These are phyloP conservation scores for Pygoscelis adeliae DNA, from an alignment of 2,113 vertebrate species.

Conservation along the genomic window DNA sequence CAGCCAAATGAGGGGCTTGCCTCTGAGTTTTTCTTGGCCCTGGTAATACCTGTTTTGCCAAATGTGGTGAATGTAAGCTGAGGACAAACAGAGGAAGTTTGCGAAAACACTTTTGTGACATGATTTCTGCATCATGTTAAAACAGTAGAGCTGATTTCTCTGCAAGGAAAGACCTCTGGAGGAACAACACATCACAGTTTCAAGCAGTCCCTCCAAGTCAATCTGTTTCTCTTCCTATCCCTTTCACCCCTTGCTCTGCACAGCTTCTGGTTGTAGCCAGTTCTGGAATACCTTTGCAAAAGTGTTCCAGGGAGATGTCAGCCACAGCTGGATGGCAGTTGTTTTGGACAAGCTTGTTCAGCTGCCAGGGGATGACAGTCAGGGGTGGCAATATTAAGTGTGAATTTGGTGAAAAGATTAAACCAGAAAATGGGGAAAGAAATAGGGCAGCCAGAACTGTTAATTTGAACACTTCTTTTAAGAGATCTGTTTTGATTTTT, in stretches of 20 bases:
- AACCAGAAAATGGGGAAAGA: neutral
- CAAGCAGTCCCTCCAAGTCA: neutral
- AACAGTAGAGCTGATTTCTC: neutral
- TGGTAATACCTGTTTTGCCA: neutral
- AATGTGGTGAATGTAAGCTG: neutral
- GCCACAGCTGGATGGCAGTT: neutral
- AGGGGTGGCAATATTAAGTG: neutral
- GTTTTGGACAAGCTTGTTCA: neutral
- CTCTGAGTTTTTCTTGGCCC: neutral
- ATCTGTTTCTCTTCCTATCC: neutral
- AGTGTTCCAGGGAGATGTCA: neutral
- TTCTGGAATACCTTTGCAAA: neutral
- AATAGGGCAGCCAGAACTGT: neutral
- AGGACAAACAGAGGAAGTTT: neutral
- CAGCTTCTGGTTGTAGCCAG: neutral
- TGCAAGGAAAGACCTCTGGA: neutral
- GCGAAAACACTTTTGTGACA: neutral
- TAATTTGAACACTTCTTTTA: neutral
- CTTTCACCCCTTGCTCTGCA: neutral
- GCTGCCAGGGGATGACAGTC: neutral
- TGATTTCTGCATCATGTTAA: neutral
- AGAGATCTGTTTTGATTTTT: neutral
- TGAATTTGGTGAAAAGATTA: neutral
- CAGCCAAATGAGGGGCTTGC: neutral
- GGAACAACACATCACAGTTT: neutral